Conservation (phyloP, 2,888 invertebrate species). For the Podabrus alpinus region DNA sequence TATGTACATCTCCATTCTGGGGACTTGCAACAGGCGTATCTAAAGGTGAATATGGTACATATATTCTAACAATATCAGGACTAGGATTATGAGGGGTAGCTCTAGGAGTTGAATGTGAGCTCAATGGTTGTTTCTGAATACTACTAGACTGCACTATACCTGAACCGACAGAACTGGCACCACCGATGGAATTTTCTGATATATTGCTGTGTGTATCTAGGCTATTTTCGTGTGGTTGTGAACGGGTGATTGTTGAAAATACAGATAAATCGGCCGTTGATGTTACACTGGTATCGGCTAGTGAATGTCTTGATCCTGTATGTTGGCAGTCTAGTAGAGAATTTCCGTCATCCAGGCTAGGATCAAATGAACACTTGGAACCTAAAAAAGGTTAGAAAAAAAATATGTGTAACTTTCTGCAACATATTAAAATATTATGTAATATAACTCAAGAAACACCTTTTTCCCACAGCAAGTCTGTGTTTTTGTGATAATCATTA, state of each 20-base stretch:
- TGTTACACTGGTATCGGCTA: constrained; percentile 83
- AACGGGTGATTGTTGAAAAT: constrained; percentile 73
- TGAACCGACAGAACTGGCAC: constrained; percentile 55
- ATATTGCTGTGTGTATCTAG: constrained; percentile 77
- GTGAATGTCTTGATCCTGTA: constrained; percentile 74
- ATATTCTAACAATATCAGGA: constrained; percentile 77
- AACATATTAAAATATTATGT: neutral
- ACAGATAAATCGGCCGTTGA: constrained; percentile 83
- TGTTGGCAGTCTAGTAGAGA: constrained; percentile 64
- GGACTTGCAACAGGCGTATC: constrained; percentile 59
- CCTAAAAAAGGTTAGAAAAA: constrained; percentile 55
- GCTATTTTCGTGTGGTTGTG: constrained; percentile 75
- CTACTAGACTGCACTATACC: constrained; percentile 55
- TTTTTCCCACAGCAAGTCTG: neutral
- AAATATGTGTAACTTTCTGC: neutral
- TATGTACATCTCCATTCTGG: constrained; percentile 55
- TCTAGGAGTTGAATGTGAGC: constrained; percentile 67
- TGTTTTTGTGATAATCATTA: neutral
- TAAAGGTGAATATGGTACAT: constrained; percentile 74
- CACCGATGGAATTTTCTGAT: constrained; percentile 72
- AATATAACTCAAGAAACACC: neutral
- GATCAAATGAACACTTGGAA: constrained; percentile 68
- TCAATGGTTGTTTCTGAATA: constrained; percentile 53
- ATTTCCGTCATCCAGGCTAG: constrained; percentile 69
- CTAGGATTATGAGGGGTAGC: constrained; percentile 69